Conservation (phyloP, 2,888 invertebrate genomes). For the Limnephilus marmoratus region DNA sequence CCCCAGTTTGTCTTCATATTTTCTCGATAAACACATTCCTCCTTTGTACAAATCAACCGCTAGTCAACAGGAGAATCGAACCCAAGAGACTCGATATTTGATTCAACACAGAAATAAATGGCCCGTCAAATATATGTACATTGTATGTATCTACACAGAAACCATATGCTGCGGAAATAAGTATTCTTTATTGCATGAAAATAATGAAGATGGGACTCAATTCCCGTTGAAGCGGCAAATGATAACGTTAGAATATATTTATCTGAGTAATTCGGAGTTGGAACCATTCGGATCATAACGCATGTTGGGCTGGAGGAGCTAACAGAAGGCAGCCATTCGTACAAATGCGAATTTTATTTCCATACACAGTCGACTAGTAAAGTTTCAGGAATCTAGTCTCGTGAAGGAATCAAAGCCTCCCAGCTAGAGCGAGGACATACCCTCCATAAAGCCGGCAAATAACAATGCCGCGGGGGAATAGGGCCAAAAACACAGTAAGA, state of each 20-base stretch:
- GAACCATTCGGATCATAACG: constrained; percentile 27
- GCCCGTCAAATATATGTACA: no score
- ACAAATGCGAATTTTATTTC: constrained; percentile 57
- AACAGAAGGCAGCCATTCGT: constrained; percentile 41
- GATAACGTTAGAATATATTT: constrained; percentile 14
- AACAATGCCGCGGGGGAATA: constrained; percentile 59
- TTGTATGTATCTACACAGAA: no score
- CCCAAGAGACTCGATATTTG: background rate
- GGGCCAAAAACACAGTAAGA: constrained; percentile 59
- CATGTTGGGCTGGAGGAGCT: constrained; percentile 22
- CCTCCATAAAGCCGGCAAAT: constrained; percentile 59
- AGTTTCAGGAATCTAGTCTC: constrained; percentile 2
- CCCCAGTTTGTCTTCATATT: background rate
- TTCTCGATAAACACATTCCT: no score
- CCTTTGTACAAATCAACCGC: no score
- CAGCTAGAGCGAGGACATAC: constrained; percentile 13
- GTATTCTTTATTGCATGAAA: background rate
- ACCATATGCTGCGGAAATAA: no score
- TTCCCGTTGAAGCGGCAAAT: background rate
- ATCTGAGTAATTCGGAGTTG: background rate
- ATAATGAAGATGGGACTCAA: constrained; percentile 16
- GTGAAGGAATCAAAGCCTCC: constrained; percentile 22
- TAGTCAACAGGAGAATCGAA: background rate
- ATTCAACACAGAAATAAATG: background rate
- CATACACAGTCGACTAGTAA: constrained; percentile 32